phyloP scores from a whole-genome alignment of 1,140 invertebrate genomes.

The Maniola jurtina region DNA sequence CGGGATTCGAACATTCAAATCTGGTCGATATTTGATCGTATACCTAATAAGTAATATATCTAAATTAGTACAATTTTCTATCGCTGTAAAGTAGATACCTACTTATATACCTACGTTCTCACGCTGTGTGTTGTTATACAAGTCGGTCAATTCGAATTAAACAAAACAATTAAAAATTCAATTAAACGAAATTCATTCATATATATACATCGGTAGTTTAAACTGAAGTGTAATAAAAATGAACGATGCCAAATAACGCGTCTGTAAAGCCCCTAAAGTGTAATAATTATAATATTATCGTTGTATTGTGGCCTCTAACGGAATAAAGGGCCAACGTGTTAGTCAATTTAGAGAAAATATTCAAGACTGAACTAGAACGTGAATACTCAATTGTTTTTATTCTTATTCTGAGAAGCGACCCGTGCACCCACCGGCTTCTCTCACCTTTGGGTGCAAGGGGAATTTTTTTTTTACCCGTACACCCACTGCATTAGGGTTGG shows the following conservation, averaged over 20 bases:
- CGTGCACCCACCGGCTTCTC: too few species aligned
- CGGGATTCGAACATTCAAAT: not conserved
- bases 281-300: constrained; percentile 14
- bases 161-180: not conserved
- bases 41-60: not conserved
- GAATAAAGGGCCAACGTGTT: constrained; percentile 47
- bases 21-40: constrained; percentile 4
- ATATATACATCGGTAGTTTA: not conserved
- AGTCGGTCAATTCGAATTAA: constrained; percentile 14
- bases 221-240: not conserved
- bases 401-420: too few species aligned
- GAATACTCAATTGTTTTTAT: constrained; percentile 26
- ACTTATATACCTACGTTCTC: not conserved
- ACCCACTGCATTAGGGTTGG: too few species aligned
- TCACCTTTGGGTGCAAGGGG: too few species aligned
- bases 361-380: constrained; percentile 62
- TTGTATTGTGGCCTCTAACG: constrained; percentile 29
- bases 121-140: constrained; percentile 5
- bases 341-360: constrained; percentile 69
- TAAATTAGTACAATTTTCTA: not conserved
- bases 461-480: too few species aligned
- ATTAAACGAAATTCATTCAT: not conserved
- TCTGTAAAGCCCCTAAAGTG: constrained; percentile 18
- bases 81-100: not conserved
- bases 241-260: not conserved